Conservation (phyloP, 2,888 invertebrate species). For the Aplocera efformata region DNA sequence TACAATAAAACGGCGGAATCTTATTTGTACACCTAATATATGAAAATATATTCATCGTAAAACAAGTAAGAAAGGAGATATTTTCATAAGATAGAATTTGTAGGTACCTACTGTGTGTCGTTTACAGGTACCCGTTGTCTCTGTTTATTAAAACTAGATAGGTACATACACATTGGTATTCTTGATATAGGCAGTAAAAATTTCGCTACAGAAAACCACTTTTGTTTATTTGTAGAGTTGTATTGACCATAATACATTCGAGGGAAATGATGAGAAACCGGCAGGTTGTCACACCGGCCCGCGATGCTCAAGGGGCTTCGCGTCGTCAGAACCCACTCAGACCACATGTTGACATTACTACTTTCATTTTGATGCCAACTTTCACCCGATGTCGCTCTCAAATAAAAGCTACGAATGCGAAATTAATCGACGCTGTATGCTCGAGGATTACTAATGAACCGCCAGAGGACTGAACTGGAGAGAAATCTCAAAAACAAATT, state of each 20-base stretch:
- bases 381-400: slow-evolving; percentile 69
- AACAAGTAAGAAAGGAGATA: too few relatives aligned
- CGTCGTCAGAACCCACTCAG: slow-evolving; percentile 34
- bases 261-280: slow-evolving; percentile 64
- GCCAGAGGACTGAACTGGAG: neutral
- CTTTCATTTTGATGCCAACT: slow-evolving; percentile 76
- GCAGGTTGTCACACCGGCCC: slow-evolving; percentile 49
- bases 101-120: too few relatives aligned
- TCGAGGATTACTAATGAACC: slow-evolving; percentile 10
- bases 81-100: too few relatives aligned
- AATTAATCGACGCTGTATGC: slow-evolving; percentile 39
- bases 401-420: slow-evolving; percentile 66
- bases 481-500: neutral
- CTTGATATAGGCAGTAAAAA: neutral
- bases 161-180: too few relatives aligned
- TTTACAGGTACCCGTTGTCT: too few relatives aligned
- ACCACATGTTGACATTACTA: slow-evolving; percentile 70
- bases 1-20: too few relatives aligned
- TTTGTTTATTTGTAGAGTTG: too few relatives aligned
- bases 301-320: slow-evolving; percentile 22
- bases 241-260: slow-evolving; percentile 9
- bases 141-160: too few relatives aligned
- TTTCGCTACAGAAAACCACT: neutral
- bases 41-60: too few relatives aligned
- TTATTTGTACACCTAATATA: too few relatives aligned